Evolutionary conservation across 2,113 vertebrate genomes (phyloP), one percentile per base, ranked within the genome.

Genomic region (Varanus komodoensis): DNA sequence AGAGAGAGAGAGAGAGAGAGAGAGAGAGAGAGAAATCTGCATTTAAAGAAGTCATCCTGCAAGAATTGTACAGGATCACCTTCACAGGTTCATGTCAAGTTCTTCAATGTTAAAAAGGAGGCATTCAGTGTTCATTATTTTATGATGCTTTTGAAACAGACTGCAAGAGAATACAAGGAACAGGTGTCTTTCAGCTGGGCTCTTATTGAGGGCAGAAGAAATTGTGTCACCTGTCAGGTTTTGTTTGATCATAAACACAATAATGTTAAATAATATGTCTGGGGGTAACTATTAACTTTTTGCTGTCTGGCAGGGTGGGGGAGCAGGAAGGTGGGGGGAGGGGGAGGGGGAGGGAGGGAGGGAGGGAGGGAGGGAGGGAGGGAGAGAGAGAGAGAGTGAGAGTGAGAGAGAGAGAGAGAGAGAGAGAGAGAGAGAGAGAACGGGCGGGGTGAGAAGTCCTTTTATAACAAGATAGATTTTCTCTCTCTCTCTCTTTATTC

Each of bases 11-110:
- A 74, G 8, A 74, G 9, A n/a, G 9, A 73, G 6, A 73, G 44
- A 78, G n/a, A 44, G 38, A 44, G 3, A 44, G 38, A 44, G 3
- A 44, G 8, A 50, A 48, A 29, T 77, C 4, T 79, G 1, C 9
- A 0, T n/a, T 52, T 61, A 90, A 87, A 27, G 0, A 74, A 80
- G 57, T 85, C 34, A 4, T 78, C 67, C 87, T 92, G 61, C 75
- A 52, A 80, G 48, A 78, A 8, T n/a, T 19, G 6, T 9, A 12
- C 0, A 0, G 1, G 0, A 25, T 75, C 86, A 3, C 1, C 64
- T 64, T 7, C 78, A 4, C 1, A 78, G 19, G 8, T 87, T 81
- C 90, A 27, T 71, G 19, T 48, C 19, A 0, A 0, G 21, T 44
- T 67, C 71, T 84, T 3, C 50, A 27, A 27, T 32, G 83, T 52